Evolutionary conservation across 1,140 invertebrate species (phyloP).

Genomic region (Plodia interpunctella): DNA sequence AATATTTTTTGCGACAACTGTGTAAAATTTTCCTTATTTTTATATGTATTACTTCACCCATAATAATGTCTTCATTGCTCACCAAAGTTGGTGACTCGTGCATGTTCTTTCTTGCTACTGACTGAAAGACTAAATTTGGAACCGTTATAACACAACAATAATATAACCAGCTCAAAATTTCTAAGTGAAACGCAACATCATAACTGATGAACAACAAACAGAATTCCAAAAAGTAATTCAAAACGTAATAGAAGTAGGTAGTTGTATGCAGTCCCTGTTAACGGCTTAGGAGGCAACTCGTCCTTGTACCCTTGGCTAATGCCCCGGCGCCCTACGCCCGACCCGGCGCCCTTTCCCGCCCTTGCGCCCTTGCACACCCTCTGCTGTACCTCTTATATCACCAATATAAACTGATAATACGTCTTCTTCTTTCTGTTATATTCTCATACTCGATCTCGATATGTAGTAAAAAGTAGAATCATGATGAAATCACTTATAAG

Average conservation of each 20-base stretch:
- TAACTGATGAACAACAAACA: neutral
- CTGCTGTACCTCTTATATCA: conserved; percentile 14
- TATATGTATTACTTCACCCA: too few relatives aligned
- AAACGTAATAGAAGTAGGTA: conserved; percentile 15
- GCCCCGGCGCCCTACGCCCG: conserved; percentile 31
- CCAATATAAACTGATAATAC: neutral
- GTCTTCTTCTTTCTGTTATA: neutral
- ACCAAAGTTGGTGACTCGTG: too few relatives aligned
- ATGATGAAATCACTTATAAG: too few relatives aligned
- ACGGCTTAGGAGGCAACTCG: conserved; percentile 27
- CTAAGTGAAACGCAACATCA: conserved; percentile 9
- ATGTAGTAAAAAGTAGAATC: too few relatives aligned
- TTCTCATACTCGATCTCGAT: too few relatives aligned
- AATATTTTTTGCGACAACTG: too few relatives aligned
- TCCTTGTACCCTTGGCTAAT: conserved; percentile 31
- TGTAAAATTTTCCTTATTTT: too few relatives aligned
- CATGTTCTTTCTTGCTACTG: too few relatives aligned
- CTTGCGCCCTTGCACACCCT: conserved; percentile 38
- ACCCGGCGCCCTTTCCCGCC: conserved; percentile 33
- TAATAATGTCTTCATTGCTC: too few relatives aligned
- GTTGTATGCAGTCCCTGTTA: conserved; percentile 25
- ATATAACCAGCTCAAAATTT: too few relatives aligned
- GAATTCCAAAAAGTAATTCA: conserved; percentile 15
- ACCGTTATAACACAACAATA: too few relatives aligned
- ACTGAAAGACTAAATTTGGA: too few relatives aligned